A percentile compares a stretch with the other conserved stretches of the same genome.
Evolutionary conservation across 2,888 invertebrate species (phyloP).

Genomic region (Thymelicus sylvestris): DNA sequence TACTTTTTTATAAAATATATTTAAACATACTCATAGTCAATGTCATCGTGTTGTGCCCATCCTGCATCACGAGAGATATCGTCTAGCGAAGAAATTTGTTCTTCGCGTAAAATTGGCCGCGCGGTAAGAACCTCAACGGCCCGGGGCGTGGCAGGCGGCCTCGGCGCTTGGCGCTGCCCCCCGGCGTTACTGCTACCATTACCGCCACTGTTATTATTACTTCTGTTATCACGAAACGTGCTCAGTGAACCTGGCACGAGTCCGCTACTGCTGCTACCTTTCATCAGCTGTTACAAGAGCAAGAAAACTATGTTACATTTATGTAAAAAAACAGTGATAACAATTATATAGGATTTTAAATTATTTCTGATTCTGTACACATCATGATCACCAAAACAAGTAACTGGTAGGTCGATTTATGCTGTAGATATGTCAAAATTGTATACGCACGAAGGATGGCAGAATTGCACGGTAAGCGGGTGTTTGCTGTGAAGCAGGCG

Average conservation of each 20-base stretch:
- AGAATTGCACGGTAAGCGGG: constrained; percentile 90
- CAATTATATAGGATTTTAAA: no score
- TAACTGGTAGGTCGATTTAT: no score
- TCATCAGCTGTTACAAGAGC: constrained; percentile 66
- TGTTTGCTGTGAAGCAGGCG: constrained; percentile 84
- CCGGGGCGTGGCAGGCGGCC: constrained; percentile 70
- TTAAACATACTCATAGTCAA: constrained; percentile 92
- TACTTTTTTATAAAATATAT: constrained; percentile 1
- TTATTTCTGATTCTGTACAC: no score
- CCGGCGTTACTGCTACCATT: constrained; percentile 44
- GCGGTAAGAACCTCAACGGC: constrained; percentile 88
- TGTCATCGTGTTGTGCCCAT: constrained; percentile 96
- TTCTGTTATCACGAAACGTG: constrained; percentile 65
- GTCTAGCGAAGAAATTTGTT: constrained; percentile 96
- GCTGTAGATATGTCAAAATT: constrained; percentile 5
- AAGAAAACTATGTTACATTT: not conserved
- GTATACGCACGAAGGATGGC: constrained; percentile 89
- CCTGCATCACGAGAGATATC: constrained; percentile 95
- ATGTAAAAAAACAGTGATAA: not conserved
- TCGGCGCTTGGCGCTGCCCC: constrained; percentile 49
- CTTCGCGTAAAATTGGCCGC: constrained; percentile 96
- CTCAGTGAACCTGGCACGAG: constrained; percentile 75
- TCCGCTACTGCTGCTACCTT: constrained; percentile 79
- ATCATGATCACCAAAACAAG: no score
- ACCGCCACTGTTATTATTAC: constrained; percentile 51